Conservation (phyloP, 2,888 invertebrate genomes). For the Heteropelma amictum region DNA sequence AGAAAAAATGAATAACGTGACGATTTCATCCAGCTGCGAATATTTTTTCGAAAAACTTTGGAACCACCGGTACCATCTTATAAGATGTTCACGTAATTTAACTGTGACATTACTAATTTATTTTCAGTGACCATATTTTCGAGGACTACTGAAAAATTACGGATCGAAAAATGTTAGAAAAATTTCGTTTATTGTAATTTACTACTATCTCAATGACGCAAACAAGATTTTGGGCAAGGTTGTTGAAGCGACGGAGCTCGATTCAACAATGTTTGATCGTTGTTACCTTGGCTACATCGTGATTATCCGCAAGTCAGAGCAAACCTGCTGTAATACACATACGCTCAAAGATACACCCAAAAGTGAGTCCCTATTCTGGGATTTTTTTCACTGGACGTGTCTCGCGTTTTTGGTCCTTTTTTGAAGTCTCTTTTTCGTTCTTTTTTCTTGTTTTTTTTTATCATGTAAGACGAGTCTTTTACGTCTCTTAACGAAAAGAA, state of each 20-base stretch:
- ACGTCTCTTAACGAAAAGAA: conserved; percentile 18
- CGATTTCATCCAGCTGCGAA: too few relatives aligned
- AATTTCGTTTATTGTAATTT: background rate
- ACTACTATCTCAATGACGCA: background rate
- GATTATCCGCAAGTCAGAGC: conserved; percentile 8
- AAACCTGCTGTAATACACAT: background rate
- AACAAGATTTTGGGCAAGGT: background rate
- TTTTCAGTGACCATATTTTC: too few relatives aligned
- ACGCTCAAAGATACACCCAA: background rate
- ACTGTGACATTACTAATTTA: too few relatives aligned
- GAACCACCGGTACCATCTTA: too few relatives aligned
- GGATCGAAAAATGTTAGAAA: background rate
- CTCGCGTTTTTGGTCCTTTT: conserved; percentile 3
- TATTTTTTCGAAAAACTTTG: too few relatives aligned
- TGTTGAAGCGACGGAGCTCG: too few relatives aligned
- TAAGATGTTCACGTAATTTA: too few relatives aligned
- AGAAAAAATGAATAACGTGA: too few relatives aligned
- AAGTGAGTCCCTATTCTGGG: background rate
- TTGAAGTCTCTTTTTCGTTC: background rate
- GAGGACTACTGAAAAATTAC: background rate
- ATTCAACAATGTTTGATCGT: conserved; percentile 73
- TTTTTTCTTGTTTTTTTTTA: conserved; percentile 10
- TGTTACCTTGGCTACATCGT: conserved; percentile 72
- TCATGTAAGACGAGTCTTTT: conserved; percentile 36
- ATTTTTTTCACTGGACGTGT: background rate